Conservation (phyloP, 2,113 vertebrate genomes). For the Nestor notabilis region DNA sequence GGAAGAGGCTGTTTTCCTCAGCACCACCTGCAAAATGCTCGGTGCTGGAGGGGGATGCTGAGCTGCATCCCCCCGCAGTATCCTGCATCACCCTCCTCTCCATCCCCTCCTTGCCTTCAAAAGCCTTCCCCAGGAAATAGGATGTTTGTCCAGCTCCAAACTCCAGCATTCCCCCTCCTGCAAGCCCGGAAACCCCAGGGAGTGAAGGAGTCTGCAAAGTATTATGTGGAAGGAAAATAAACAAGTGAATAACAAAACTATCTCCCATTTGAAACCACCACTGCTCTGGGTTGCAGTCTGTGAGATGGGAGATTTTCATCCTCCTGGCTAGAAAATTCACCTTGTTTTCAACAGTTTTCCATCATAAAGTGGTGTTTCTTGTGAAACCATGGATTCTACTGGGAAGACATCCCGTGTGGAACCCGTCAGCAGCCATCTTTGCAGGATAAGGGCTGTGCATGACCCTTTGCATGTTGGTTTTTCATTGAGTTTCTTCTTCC, state of each 20-base stretch:
- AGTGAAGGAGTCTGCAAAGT: neutral
- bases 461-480: neutral
- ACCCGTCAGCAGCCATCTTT: accelerated
- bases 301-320: neutral
- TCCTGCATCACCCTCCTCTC: neutral
- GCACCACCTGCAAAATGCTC: neutral
- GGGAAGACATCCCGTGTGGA: neutral
- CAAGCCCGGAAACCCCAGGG: neutral
- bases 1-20: neutral
- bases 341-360: neutral
- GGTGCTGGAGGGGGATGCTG: neutral
- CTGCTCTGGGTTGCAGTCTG: neutral
- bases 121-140: neutral
- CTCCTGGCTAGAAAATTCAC: neutral
- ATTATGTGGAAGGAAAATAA: neutral
- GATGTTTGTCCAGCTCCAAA: neutral
- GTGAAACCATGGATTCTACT: neutral
- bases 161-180: neutral
- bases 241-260: neutral
- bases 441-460: accelerated
- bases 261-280: neutral
- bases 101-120: neutral
- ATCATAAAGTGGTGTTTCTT: neutral
- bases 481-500: neutral
- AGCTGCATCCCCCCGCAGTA: neutral